These are phyloP conservation scores for Ptychoptera albimana DNA, from an alignment of 2,888 invertebrate species.

Conservation along the genomic window DNA sequence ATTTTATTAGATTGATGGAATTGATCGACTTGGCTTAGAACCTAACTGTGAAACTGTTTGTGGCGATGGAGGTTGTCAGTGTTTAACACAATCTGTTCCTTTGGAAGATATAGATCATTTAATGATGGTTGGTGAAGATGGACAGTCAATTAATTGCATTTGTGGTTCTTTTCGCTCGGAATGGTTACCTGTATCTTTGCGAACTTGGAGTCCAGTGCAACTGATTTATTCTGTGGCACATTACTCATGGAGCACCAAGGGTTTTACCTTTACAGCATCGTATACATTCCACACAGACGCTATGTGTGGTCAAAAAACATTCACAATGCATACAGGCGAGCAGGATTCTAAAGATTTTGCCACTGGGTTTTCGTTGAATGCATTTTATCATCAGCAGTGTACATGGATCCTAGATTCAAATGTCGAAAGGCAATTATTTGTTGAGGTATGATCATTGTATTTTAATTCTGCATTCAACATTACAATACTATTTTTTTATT, in stretches of 20 bases:
- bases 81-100: slow-evolving; percentile 35
- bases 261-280: slow-evolving; percentile 51
- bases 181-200: slow-evolving; percentile 52
- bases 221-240: slow-evolving; percentile 53
- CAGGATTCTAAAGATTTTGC: slow-evolving; percentile 38
- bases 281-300: slow-evolving; percentile 53
- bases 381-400: slow-evolving; percentile 60
- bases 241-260: slow-evolving; percentile 46
- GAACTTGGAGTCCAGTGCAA: slow-evolving; percentile 51
- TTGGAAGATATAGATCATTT: slow-evolving; percentile 53
- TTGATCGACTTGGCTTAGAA: slow-evolving; percentile 30
- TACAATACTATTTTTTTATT: too few relatives aligned
- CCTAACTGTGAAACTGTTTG: slow-evolving; percentile 35
- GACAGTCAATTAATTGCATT: slow-evolving; percentile 49
- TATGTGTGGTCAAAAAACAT: slow-evolving; percentile 42
- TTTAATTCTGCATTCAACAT: too few relatives aligned
- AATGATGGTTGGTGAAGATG: slow-evolving; percentile 45
- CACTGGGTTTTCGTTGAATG: slow-evolving; percentile 39
- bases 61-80: slow-evolving; percentile 57
- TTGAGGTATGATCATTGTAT: slow-evolving; percentile 30
- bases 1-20: slow-evolving; percentile 32
- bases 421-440: slow-evolving; percentile 49
- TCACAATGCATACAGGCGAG: slow-evolving; percentile 11
- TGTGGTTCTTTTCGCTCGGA: slow-evolving; percentile 54
- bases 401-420: slow-evolving; percentile 56